Conservation (phyloP, 2,888 invertebrate genomes). For the Tipula helvola region DNA sequence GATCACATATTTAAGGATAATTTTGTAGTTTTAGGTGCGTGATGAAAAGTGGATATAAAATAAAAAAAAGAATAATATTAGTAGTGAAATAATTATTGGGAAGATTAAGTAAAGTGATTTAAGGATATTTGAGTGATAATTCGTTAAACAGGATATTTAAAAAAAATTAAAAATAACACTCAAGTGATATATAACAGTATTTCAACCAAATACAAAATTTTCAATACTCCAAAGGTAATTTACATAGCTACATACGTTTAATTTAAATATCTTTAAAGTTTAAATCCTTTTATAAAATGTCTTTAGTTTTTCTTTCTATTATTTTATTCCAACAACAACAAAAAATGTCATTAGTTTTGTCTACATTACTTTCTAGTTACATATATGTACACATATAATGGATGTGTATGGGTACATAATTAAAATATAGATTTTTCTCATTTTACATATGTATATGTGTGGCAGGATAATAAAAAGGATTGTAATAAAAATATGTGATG, state of each 20-base stretch:
- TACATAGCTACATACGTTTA: not conserved
- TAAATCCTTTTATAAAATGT: not conserved
- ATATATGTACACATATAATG: not conserved
- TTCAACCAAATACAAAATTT: not conserved
- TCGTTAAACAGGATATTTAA: not conserved
- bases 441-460: conserved; percentile 6
- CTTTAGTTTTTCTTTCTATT: not conserved
- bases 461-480: not conserved
- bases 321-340: not conserved
- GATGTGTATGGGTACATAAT: not conserved
- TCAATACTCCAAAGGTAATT: not conserved
- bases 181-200: not conserved
- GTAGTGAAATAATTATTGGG: not conserved
- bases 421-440: conserved; percentile 9
- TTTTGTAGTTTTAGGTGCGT: not conserved
- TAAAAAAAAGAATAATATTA: not conserved
- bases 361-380: not conserved
- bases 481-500: not conserved
- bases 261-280: not conserved
- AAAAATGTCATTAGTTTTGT: conserved; percentile 1
- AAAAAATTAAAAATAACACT: not conserved
- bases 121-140: not conserved
- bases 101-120: not conserved
- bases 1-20: not conserved
- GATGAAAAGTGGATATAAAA: not conserved